Base-by-base conservation (phyloP, 2,888 invertebrate genomes). In the Erebia epiphron region DNA sequence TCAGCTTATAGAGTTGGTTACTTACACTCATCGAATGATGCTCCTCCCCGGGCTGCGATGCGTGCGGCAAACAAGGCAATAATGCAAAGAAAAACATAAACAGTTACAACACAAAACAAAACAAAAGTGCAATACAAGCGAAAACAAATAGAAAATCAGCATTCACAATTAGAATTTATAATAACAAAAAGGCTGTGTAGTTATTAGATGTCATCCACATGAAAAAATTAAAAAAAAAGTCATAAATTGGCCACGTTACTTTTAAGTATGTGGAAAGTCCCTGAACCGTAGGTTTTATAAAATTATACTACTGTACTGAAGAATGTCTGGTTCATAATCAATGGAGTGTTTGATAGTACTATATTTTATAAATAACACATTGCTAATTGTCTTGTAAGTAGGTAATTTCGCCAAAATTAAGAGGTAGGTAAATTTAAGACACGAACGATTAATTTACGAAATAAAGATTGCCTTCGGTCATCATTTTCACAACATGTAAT, bases 11-110 rank as follows among this genome's bases (percentile, higher is more conserved):
- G 52, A 57, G 14, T n/a, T 13, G 35, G 80, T 80, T 87, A 94
- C 95, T 95, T 94, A 96, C 96, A 96, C 95, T 95, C 95, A 94
- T 95, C 95, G 96, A 94, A 94, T 94, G 94, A 92, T 95, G 95
- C 95, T 95, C 95, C 92, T 95, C 95, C 94, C 95, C 94, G 89
- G 94, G 92, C 93, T 94, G 92, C 87, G 73, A 61, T 49, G 87
- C 87, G 67, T 67, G 87, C 90, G 82, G 87, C 89, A 88, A 88
- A 90, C 91, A 90, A 90, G 85, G 86, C 88, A 84, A 92, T 90
- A 84, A 92, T 90, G 91, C 92, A 91, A 92, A 86, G 87, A 90
- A 91, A n/a, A 88, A 90, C 86, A 89, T 67, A 79, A 91, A 83
- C 88, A 77, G 80, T 90, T 89, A 91, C 86, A 89, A 91, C 86